Conservation (phyloP, 30 jellyfish, hydroid and myxozoan species). For the Cassiopea andromeda region DNA sequence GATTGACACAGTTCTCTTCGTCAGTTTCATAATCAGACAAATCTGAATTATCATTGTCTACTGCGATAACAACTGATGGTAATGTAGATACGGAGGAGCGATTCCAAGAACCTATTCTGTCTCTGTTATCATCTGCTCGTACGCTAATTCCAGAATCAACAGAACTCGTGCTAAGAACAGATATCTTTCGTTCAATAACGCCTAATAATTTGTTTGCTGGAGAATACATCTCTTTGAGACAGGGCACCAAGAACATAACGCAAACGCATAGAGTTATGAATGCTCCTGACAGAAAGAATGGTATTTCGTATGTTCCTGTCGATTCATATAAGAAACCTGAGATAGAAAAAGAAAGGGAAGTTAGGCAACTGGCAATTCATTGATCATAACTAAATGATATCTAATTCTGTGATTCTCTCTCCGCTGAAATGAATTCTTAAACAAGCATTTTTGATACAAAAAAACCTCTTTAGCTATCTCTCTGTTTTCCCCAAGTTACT, state of each 20-base stretch:
- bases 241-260: slow-evolving; percentile 56
- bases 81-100: slow-evolving; percentile 1
- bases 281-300: slow-evolving; percentile 58
- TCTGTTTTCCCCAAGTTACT: too few species aligned
- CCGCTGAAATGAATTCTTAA: too few species aligned
- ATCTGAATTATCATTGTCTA: neutral
- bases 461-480: too few species aligned
- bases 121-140: slow-evolving; percentile 4
- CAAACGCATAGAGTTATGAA: slow-evolving; percentile 61
- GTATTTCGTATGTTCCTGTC: slow-evolving; percentile 64
- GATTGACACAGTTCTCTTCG: neutral
- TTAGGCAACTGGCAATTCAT: too few species aligned
- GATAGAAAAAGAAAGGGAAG: neutral
- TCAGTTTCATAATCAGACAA: slow-evolving; percentile 50
- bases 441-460: too few species aligned
- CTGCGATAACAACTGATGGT: neutral
- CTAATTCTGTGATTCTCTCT: too few species aligned
- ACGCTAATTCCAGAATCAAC: slow-evolving; percentile 62
- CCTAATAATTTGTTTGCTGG: neutral
- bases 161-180: slow-evolving; percentile 29
- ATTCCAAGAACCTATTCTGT: neutral
- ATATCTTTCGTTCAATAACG: slow-evolving; percentile 17
- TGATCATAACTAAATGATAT: too few species aligned
- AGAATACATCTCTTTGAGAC: slow-evolving; percentile 28
- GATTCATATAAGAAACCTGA: slow-evolving; percentile 64